phyloP scores from a whole-genome alignment of 2,113 vertebrate genomes.

The Formicarius rufipectus region DNA sequence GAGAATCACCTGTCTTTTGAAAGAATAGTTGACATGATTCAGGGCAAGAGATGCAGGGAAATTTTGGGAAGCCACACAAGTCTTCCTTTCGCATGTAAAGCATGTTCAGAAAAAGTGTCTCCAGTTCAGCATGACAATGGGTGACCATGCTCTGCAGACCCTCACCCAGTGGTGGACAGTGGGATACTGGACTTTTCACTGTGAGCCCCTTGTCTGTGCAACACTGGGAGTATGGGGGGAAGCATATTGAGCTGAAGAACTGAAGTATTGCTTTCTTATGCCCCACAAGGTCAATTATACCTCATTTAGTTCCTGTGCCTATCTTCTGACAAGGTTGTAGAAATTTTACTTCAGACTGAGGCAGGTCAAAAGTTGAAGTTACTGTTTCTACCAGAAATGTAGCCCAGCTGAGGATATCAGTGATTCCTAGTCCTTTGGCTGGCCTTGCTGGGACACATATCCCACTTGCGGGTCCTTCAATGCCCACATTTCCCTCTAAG shows the following conservation, averaged over 20 bases:
- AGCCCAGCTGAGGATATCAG: not conserved
- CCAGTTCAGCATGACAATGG: not conserved
- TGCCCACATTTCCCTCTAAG: accelerated
- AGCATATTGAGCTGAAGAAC: not conserved
- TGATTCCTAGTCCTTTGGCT: not conserved
- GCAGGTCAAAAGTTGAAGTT: not conserved
- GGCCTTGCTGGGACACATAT: accelerated
- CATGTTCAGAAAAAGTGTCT: not conserved
- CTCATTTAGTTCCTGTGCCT: not conserved
- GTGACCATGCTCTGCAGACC: accelerated
- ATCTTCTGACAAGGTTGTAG: not conserved
- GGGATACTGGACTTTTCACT: accelerated
- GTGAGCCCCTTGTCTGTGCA: not conserved
- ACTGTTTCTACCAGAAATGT: accelerated
- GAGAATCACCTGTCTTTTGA: not conserved
- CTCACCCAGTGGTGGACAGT: accelerated
- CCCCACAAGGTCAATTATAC: accelerated
- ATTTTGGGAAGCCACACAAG: not conserved
- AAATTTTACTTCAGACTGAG: not conserved
- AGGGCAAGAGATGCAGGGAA: not conserved
- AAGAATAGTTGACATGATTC: not conserved
- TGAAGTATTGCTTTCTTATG: not conserved
- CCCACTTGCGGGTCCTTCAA: accelerated
- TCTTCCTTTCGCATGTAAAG: not conserved
- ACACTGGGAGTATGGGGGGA: accelerated